Percentiles rank a stretch among this genome's conserved stretches.
Evolutionary conservation across 2,797 vertebrate species (phyloP).

Genomic region (Antrozous pallidus): DNA sequence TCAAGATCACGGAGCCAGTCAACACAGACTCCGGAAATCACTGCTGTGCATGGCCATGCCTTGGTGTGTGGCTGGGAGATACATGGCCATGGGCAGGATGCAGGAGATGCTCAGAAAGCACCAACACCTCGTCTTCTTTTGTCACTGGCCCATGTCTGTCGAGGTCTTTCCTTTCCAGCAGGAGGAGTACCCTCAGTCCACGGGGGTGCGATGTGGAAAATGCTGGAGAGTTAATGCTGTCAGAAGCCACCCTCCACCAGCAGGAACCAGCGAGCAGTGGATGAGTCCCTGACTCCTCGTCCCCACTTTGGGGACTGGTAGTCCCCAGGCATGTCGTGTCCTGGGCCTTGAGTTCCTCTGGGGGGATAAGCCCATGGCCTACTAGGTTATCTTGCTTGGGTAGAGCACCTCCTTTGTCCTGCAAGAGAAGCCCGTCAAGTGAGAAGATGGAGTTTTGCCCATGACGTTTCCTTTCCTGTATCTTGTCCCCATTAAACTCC

Average conservation of each 20-base stretch:
- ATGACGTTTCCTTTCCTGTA: background rate
- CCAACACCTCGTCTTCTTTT: too few species aligned
- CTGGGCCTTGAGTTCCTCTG: background rate
- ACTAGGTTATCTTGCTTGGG: fast-evolving
- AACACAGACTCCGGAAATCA: background rate
- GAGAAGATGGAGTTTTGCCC: too few species aligned
- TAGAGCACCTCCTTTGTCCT: too few species aligned
- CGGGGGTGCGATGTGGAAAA: fast-evolving
- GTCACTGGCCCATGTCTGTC: fast-evolving
- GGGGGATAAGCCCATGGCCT: background rate
- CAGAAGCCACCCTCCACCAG: fast-evolving
- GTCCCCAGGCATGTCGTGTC: fast-evolving
- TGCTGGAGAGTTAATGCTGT: too few species aligned
- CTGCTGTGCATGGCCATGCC: fast-evolving
- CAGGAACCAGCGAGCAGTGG: fast-evolving
- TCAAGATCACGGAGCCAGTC: background rate
- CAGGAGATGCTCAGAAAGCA: too few species aligned
- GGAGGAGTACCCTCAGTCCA: background rate
- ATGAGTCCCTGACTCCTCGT: fast-evolving
- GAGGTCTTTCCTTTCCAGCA: background rate
- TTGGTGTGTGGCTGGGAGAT: fast-evolving
- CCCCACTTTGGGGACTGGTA: background rate
- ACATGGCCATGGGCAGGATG: background rate
- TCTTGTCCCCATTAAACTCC: background rate
- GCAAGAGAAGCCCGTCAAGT: too few species aligned